A percentile compares a stretch with the other conserved stretches of the same genome.
Evolutionary conservation across 2,888 invertebrate genomes (phyloP).

Genomic region (Bruchidius siliquastri): DNA sequence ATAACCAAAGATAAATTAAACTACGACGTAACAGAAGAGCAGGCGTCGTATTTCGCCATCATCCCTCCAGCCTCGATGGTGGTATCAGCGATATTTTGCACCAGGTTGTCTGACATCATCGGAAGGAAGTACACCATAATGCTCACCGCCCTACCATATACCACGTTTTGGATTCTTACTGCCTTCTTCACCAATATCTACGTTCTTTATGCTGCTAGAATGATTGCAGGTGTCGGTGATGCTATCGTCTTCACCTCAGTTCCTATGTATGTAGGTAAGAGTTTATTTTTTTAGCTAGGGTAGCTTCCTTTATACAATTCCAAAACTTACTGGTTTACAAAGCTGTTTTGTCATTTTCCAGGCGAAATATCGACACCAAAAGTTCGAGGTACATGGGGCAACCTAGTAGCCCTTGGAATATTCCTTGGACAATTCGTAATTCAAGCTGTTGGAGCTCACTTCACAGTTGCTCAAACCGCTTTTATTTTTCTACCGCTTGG

Average conservation of each 20-base stretch:
- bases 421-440: constrained; percentile 33
- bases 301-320: too few species aligned
- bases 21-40: constrained; percentile 35
- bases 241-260: constrained; percentile 29
- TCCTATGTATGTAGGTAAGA: constrained; percentile 34
- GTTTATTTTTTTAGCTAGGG: too few species aligned
- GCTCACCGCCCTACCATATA: constrained; percentile 31
- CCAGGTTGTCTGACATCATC: constrained; percentile 30
- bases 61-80: constrained; percentile 35
- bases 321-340: too few species aligned
- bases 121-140: constrained; percentile 36
- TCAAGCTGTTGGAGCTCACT: constrained; percentile 51
- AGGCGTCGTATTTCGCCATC: constrained; percentile 40
- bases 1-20: constrained; percentile 32
- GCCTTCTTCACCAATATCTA: constrained; percentile 28
- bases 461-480: constrained; percentile 51
- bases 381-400: constrained; percentile 38
- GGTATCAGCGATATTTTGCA: constrained; percentile 28
- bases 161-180: constrained; percentile 28
- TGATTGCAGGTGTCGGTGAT: constrained; percentile 32
- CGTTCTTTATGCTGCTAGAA: constrained; percentile 34
- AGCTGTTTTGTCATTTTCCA: not conserved
- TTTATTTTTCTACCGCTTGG: constrained; percentile 56
- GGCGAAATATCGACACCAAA: constrained; percentile 36
- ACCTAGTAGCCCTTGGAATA: constrained; percentile 26